Conservation (phyloP, 2,113 vertebrate species). For the Carassius carassius region DNA sequence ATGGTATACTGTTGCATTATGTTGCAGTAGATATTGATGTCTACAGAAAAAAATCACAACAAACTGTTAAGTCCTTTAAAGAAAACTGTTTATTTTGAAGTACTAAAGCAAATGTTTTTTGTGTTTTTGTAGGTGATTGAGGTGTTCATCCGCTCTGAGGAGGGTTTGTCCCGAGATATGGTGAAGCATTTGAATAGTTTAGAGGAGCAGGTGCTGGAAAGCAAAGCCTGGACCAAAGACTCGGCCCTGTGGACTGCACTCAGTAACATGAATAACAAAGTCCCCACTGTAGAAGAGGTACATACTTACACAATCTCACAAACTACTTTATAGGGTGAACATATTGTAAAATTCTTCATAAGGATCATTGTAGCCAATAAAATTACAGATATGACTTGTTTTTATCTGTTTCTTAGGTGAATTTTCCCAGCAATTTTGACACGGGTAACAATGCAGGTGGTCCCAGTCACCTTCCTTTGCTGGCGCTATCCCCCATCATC, state of each 20-base stretch:
- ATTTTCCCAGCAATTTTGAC: conserved; percentile 92
- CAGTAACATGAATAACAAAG: conserved; percentile 77
- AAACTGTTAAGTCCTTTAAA: background rate
- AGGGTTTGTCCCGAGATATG: conserved; percentile 95
- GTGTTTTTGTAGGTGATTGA: conserved; percentile 86
- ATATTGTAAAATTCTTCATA: background rate
- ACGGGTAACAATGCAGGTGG: conserved; percentile 65
- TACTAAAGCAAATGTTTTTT: background rate
- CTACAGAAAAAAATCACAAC: background rate
- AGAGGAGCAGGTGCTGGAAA: conserved; percentile 95
- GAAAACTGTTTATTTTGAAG: background rate
- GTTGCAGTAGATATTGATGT: background rate
- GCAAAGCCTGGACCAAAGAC: conserved; percentile 83
- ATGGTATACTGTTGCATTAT: background rate
- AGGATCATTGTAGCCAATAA: background rate
- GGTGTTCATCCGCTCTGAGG: conserved; percentile 94
- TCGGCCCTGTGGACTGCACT: conserved; percentile 88
- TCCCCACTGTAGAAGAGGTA: conserved; percentile 96
- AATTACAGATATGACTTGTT: background rate
- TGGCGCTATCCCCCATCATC: conserved; percentile 89
- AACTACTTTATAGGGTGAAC: background rate
- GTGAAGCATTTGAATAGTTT: conserved; percentile 96
- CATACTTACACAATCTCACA: conserved; percentile 52
- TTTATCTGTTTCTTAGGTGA: conserved; percentile 77
- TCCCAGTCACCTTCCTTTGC: conserved; percentile 85